Conservation (phyloP, 2,888 invertebrate species). For the Caenorhabditis imperialis region DNA sequence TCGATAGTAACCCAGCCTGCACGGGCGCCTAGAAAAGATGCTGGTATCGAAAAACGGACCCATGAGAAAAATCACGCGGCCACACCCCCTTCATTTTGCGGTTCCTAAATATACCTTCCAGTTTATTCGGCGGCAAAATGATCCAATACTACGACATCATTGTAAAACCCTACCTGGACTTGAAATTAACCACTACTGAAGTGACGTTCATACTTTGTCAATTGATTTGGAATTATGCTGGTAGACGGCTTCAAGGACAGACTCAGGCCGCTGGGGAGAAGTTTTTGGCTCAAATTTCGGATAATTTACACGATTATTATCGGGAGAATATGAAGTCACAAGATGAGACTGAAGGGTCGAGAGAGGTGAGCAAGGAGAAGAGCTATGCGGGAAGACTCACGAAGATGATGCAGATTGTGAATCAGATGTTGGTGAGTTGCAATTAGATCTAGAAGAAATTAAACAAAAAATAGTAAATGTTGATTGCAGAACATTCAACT, state of each 20-base stretch:
- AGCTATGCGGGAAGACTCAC: conserved; percentile 40
- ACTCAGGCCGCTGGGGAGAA: conserved; percentile 37
- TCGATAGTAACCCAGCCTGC: no score
- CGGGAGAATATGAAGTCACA: neutral
- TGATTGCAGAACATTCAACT: conserved; percentile 42
- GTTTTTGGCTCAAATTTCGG: conserved; percentile 35
- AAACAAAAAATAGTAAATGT: neutral
- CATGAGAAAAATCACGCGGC: no score
- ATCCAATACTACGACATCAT: conserved; percentile 43
- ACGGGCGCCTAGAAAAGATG: no score
- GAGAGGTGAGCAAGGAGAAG: neutral
- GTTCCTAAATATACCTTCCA: conserved; percentile 10
- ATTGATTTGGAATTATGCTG: conserved; percentile 49
- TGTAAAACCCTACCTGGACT: conserved; percentile 28
- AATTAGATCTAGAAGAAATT: no score
- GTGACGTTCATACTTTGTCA: conserved; percentile 38
- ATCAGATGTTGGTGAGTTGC: conserved; percentile 36
- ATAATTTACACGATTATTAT: conserved; percentile 48
- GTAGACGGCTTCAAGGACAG: conserved; percentile 49
- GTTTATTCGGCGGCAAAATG: conserved; percentile 37
- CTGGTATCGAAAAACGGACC: no score
- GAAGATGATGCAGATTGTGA: conserved; percentile 52
- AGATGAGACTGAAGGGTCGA: neutral
- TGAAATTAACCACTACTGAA: conserved; percentile 26
- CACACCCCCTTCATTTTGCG: no score